phyloP scores from a whole-genome alignment of 1,140 invertebrate species.

The Caenorhabditis elegans region DNA sequence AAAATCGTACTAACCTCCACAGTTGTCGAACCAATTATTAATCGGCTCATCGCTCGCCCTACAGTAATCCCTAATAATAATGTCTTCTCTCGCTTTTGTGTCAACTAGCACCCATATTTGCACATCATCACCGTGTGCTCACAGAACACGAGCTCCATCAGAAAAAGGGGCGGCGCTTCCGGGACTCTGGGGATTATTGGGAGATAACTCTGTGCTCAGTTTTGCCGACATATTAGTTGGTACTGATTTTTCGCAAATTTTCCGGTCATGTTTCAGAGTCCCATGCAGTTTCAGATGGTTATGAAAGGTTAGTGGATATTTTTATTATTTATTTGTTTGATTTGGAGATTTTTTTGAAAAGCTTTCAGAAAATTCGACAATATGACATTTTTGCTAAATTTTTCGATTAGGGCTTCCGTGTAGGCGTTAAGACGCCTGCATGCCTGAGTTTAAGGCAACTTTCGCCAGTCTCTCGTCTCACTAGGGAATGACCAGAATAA shows the following conservation, averaged over 20 bases:
- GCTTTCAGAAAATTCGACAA: not conserved
- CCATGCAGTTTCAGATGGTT: not conserved
- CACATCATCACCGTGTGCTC: not conserved
- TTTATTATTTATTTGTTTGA: not conserved
- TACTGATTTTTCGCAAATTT: too few relatives aligned
- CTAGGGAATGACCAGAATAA: too few relatives aligned
- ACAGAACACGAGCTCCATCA: not conserved
- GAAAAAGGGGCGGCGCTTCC: slow-evolving; percentile 7
- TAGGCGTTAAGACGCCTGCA: too few relatives aligned
- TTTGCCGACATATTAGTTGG: too few relatives aligned
- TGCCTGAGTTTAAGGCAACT: too few relatives aligned
- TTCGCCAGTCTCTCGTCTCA: too few relatives aligned
- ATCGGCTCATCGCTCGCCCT: slow-evolving; percentile 22
- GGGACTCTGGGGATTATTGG: not conserved
- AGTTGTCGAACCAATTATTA: slow-evolving; percentile 28
- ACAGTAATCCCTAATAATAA: not conserved
- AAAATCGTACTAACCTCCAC: not conserved
- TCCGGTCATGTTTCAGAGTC: slow-evolving; percentile 3
- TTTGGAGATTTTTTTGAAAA: not conserved
- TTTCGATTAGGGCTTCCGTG: too few relatives aligned
- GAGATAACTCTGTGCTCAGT: too few relatives aligned
- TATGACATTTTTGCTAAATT: not conserved
- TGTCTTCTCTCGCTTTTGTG: not conserved
- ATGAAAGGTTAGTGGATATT: not conserved
- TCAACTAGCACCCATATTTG: slow-evolving; percentile 9